phyloP scores from a whole-genome alignment of 2,113 vertebrate genomes.

The Neomonachus schauinslandi region DNA sequence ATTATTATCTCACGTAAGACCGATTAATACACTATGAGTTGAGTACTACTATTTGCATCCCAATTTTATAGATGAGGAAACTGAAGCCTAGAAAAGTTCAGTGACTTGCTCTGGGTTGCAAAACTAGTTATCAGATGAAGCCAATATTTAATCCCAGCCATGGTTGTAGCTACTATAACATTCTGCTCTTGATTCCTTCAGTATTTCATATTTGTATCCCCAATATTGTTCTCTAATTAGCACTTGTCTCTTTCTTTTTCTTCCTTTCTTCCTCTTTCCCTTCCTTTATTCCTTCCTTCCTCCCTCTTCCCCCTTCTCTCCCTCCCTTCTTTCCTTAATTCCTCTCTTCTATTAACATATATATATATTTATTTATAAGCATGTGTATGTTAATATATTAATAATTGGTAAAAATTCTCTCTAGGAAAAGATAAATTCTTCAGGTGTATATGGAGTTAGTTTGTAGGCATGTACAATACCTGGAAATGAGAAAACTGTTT shows the following conservation, averaged over 20 bases:
- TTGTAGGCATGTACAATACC: neutral
- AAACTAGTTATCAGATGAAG: neutral
- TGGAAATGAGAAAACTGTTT: neutral
- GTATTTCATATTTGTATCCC: neutral
- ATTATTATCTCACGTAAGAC: neutral
- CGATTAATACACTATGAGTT: neutral
- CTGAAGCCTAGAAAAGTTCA: neutral
- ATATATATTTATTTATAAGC: neutral
- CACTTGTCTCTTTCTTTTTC: neutral
- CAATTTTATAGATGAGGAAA: neutral
- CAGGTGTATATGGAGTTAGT: neutral
- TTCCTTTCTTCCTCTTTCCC: neutral
- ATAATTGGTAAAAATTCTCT: neutral
- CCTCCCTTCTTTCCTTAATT: neutral
- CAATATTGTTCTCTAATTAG: neutral
- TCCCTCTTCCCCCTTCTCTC: neutral
- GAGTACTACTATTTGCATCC: neutral
- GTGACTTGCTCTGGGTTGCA: neutral
- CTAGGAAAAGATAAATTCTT: neutral
- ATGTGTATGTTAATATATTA: neutral
- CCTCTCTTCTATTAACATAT: neutral
- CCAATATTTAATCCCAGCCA: neutral
- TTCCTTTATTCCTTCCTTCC: neutral
- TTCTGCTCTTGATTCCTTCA: neutral
- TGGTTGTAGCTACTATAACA: neutral